Conservation (phyloP, 2,113 vertebrate genomes). For the Corydoras sp. region DNA sequence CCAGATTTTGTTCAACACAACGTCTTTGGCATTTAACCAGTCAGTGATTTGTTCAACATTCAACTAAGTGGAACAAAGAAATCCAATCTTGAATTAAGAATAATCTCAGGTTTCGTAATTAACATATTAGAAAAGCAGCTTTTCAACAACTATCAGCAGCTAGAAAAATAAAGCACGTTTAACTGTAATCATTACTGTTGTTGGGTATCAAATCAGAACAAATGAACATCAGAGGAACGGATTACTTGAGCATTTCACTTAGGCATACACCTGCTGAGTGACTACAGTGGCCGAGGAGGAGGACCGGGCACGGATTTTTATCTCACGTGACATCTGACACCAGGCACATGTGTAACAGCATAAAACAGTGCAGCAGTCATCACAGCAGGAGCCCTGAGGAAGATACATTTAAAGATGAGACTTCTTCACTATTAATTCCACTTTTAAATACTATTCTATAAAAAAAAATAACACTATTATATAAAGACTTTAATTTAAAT, state of each 20-base stretch:
- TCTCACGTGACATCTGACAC: conserved; percentile 71
- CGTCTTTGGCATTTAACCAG: too few relatives aligned
- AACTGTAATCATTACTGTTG: neutral
- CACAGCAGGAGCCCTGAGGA: conserved; percentile 61
- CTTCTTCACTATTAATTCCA: too few relatives aligned
- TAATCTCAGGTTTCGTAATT: too few relatives aligned
- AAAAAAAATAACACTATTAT: too few relatives aligned
- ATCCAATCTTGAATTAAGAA: too few relatives aligned
- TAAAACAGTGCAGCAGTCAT: conserved; percentile 51
- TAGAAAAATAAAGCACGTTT: neutral
- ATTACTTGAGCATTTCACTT: neutral
- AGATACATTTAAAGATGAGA: neutral
- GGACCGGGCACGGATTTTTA: conserved; percentile 47
- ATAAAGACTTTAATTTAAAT: too few relatives aligned
- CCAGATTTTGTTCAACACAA: too few relatives aligned
- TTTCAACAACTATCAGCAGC: neutral
- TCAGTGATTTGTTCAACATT: too few relatives aligned
- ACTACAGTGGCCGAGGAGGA: conserved; percentile 29
- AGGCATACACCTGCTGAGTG: conserved; percentile 46
- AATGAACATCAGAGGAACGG: neutral
- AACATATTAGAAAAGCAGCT: too few relatives aligned
- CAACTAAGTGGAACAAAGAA: too few relatives aligned
- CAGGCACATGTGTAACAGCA: conserved; percentile 62
- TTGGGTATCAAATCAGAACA: neutral
- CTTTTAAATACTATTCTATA: too few relatives aligned